Base-by-base conservation (phyloP, 2,888 invertebrate species). In the Octonoba sinensis region DNA sequence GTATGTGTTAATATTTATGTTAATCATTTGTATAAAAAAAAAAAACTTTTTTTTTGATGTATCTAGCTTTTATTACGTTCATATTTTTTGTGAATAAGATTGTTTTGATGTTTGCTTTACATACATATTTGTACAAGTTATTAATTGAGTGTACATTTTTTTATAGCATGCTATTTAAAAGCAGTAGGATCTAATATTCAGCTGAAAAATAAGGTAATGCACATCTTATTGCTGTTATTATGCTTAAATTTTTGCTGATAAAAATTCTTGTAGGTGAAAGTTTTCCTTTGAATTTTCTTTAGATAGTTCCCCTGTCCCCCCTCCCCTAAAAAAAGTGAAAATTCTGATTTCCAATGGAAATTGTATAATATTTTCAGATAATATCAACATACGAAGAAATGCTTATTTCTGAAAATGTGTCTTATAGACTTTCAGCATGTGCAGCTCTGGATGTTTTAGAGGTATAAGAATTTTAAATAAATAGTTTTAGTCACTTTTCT, bases 121-220 rank as follows among this genome's bases (percentile, higher is more conserved):
- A 36, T 36, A 36, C 8, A 36, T 11, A 11, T 36, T 11, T 36
- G 36, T 11, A 4, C 6, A 36, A 36, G 15, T 54, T 4, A 18
- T 15, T 54, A 11, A 18, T 1, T 54, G 4, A 13, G 24, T 36
- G 15, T n/a, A 11, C n/a, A n/a, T n/a, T n/a, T 49, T 44, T 51
- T 77, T 70, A 22, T 36, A 79, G 79, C 60, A 62, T 57, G 71
- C 24, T 79, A 79, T 15, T 73, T 79, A 51, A 79, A 72, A 67
- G 59, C 79, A 20, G 79, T 79, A 46, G 27, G 72, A 22, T 56
- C 72, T 8, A 73, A 73, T 71, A 65, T 59, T n/a, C 66, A 72
- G 18, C 51, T 66, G 44, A 60, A 66, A 47, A n/a, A 59, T 22
- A 73, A 67, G 54, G 79, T 62, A 73, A 1, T 59, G 12, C 4